A percentile compares a stretch with the other conserved stretches of the same genome.
Conservation (phyloP, 1,140 invertebrate species). For the Drosophila nigrodunni region DNA sequence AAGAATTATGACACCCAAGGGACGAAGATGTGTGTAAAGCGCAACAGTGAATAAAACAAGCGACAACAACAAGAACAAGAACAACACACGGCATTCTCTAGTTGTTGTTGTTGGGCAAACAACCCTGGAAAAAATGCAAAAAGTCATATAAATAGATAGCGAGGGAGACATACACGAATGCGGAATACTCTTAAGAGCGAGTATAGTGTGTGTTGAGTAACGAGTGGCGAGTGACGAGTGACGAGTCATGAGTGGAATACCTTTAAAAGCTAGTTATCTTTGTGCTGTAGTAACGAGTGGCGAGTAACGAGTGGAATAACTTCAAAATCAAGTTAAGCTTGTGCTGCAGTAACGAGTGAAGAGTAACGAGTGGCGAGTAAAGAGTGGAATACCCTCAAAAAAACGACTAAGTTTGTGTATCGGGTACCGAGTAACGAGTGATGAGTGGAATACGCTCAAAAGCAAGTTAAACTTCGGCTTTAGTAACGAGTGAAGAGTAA, state of each 20-base stretch:
- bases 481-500: neutral
- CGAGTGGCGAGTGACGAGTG: neutral
- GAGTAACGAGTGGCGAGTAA: neutral
- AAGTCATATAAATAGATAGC: conserved; percentile 19
- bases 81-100: conserved; percentile 9
- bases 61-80: conserved; percentile 23
- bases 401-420: neutral
- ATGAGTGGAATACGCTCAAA: neutral
- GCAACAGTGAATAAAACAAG: conserved; percentile 56
- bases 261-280: too few species aligned
- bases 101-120: conserved; percentile 40
- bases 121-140: conserved; percentile 41
- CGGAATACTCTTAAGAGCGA: conserved; percentile 15
- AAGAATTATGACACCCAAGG: conserved; percentile 84
- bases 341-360: too few species aligned
- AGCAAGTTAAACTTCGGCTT: too few species aligned
- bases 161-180: neutral
- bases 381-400: neutral
- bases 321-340: too few species aligned
- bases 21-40: conserved; percentile 68
- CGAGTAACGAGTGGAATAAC: neutral
- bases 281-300: neutral
- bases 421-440: neutral
- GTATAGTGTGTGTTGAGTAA: neutral
- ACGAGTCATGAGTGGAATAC: neutral